phyloP scores from a whole-genome alignment of 2,888 invertebrate genomes.

The Caenorhabditis angaria region DNA sequence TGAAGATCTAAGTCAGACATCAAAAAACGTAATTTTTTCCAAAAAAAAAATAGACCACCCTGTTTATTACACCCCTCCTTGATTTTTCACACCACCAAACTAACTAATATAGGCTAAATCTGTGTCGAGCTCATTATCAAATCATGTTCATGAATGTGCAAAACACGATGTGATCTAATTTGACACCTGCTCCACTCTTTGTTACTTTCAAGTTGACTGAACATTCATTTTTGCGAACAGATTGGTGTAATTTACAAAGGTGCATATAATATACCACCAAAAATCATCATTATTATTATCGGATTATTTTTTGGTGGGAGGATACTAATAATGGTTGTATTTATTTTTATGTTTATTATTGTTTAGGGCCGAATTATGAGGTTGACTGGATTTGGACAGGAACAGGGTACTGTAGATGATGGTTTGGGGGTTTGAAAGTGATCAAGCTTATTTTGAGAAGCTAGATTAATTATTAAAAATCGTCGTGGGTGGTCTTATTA shows the following conservation, averaged over 20 bases:
- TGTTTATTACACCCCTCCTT: too few relatives aligned
- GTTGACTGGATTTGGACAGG: background rate
- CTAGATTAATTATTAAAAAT: too few relatives aligned
- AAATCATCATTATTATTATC: constrained; percentile 4
- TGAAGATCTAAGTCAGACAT: too few relatives aligned
- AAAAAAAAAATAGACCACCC: too few relatives aligned
- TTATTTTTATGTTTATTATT: background rate
- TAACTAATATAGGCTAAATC: too few relatives aligned
- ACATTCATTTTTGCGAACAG: background rate
- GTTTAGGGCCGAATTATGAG: constrained; percentile 2
- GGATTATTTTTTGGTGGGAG: background rate
- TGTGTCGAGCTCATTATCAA: too few relatives aligned
- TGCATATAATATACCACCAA: too few relatives aligned
- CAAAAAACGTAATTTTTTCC: too few relatives aligned
- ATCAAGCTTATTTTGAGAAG: background rate
- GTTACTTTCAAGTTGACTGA: background rate
- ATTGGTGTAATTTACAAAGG: constrained; percentile 4
- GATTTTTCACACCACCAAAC: too few relatives aligned
- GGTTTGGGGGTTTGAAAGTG: background rate
- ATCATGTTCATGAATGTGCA: too few relatives aligned
- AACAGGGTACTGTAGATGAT: background rate
- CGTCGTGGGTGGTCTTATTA: too few relatives aligned
- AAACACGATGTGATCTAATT: background rate
- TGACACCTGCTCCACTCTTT: background rate
- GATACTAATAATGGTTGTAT: background rate